A percentile compares a stretch with the other conserved stretches of the same genome.
Evolutionary conservation across 2,113 vertebrate genomes (phyloP).

Genomic region (Chaenocephalus aceratus): DNA sequence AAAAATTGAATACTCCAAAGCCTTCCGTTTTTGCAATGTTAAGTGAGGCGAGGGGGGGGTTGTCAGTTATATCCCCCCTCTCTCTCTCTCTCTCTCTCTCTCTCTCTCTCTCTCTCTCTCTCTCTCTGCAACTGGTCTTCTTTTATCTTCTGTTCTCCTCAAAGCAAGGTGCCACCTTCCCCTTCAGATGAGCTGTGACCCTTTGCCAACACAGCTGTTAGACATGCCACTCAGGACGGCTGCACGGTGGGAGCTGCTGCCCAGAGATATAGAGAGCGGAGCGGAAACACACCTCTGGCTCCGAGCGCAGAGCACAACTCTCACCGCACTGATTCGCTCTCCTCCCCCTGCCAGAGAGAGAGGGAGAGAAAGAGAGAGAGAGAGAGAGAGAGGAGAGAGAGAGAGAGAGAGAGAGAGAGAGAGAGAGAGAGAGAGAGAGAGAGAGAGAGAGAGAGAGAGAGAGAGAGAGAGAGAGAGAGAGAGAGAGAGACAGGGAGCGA

Average conservation of each 20-base stretch:
- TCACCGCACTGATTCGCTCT: slow-evolving; percentile 61
- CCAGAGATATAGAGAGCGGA: slow-evolving; percentile 65
- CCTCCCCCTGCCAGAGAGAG: slow-evolving; percentile 59
- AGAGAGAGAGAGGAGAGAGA: no score
- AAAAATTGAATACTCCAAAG: slow-evolving; percentile 89
- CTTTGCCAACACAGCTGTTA: slow-evolving; percentile 70
- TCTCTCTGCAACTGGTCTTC: slow-evolving; percentile 75
- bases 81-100: no score
- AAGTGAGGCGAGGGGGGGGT: slow-evolving; percentile 64
- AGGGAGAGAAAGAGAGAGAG: no score
- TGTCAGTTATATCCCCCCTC: slow-evolving; percentile 70
- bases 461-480: slow-evolving; percentile 38
- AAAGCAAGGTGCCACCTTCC: slow-evolving; percentile 72
- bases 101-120: slow-evolving; percentile 7
- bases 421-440: slow-evolving; percentile 37
- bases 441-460: slow-evolving; percentile 31
- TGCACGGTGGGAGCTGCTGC: slow-evolving; percentile 64
- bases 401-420: no score
- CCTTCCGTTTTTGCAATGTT: slow-evolving; percentile 86
- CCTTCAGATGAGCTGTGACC: slow-evolving; percentile 71
- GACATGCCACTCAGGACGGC: slow-evolving; percentile 69
- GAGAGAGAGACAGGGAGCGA: slow-evolving; percentile 26
- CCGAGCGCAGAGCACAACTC: slow-evolving; percentile 66
- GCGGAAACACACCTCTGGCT: slow-evolving; percentile 71
- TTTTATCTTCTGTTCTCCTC: slow-evolving; percentile 71